Conservation (phyloP, 2,113 vertebrate species). For the Podarcis muralis region DNA sequence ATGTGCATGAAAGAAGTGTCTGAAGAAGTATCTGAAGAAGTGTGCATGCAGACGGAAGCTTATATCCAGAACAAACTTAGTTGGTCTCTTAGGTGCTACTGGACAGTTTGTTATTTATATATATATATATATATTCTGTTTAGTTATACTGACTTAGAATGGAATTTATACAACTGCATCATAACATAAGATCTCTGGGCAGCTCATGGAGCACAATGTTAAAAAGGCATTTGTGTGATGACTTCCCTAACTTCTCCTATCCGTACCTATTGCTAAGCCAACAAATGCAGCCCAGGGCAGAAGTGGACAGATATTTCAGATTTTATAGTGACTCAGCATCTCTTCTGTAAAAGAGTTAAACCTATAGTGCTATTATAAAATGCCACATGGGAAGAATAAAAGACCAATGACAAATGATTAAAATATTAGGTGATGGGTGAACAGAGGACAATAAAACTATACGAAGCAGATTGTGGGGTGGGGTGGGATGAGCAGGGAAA, state of each 20-base stretch:
- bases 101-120: no score
- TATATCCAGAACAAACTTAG: no score
- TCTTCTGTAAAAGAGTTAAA: background rate
- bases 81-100: no score
- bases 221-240: background rate
- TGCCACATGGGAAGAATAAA: background rate
- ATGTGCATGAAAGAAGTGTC: background rate
- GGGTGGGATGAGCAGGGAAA: background rate
- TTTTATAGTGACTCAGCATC: background rate
- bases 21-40: no score
- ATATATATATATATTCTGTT: no score
- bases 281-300: background rate
- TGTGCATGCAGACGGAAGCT: no score
- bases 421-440: background rate
- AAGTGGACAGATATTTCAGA: background rate
- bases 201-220: no score
- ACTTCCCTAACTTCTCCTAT: background rate
- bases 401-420: background rate
- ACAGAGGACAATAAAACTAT: background rate
- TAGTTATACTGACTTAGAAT: no score
- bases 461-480: background rate
- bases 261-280: background rate
- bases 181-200: no score
- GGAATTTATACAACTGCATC: no score
- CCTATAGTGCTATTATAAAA: background rate